A percentile compares a stretch with the other conserved stretches of the same genome.
phyloP scores from a whole-genome alignment of 2,113 vertebrate genomes.

The Rhizomys pruinosus region DNA sequence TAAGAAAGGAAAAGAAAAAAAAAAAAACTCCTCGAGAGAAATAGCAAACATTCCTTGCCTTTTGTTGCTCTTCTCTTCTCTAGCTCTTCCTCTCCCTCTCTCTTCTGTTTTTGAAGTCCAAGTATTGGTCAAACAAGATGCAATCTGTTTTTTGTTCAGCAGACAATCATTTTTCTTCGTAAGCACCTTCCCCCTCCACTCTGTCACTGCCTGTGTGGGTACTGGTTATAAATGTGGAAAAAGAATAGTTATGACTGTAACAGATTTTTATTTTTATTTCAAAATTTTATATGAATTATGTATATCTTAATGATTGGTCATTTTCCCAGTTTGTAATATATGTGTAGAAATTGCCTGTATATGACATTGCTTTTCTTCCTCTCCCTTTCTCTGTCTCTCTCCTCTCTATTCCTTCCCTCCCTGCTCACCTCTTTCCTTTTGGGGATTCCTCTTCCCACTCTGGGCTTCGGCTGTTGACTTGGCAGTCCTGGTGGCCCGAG shows the following conservation, averaged over 20 bases:
- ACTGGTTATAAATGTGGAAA: constrained; percentile 98
- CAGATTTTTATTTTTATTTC: constrained; percentile 99
- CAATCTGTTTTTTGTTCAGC: constrained; percentile 95
- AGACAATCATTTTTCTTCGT: constrained; percentile 99
- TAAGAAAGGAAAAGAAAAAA: constrained; percentile 52
- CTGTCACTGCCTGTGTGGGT: constrained; percentile 99
- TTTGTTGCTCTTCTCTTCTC: constrained; percentile 83
- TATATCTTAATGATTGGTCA: constrained; percentile 99
- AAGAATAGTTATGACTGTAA: constrained; percentile 99
- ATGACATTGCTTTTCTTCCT: constrained; percentile 94
- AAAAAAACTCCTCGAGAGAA: constrained; percentile 95
- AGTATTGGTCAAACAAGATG: constrained; percentile 93
- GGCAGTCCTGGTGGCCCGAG: constrained; percentile 90
- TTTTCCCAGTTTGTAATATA: constrained; percentile 99
- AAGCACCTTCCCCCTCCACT: constrained; percentile 99
- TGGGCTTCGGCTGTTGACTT: constrained; percentile 93
- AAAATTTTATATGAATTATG: constrained; percentile 99
- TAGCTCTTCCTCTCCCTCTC: constrained; percentile 77
- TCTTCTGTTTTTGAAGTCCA: constrained; percentile 87
- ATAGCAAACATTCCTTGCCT: constrained; percentile 92
- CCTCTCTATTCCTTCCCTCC: neutral
- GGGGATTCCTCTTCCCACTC: constrained; percentile 89
- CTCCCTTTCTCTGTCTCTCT: constrained; percentile 74
- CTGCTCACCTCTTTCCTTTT: constrained; percentile 85
- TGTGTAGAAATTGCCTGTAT: constrained; percentile 99